A percentile compares a stretch with the other conserved stretches of the same genome.
phyloP scores from a whole-genome alignment of 2,797 vertebrate genomes.

The Australoheros facetus region DNA sequence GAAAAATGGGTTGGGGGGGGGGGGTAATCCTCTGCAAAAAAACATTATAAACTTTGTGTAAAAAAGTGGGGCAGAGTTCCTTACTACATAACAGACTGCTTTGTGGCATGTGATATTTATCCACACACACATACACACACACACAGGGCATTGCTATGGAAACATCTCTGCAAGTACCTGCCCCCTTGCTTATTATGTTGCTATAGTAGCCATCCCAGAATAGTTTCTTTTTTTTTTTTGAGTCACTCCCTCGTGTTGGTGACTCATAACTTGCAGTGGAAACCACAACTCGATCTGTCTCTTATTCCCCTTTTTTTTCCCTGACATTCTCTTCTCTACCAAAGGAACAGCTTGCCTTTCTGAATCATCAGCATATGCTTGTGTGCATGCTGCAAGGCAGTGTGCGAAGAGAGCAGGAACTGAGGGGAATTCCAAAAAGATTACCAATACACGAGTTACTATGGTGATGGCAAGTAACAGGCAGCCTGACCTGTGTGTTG shows the following conservation, averaged over 20 bases:
- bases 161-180: constrained; percentile 76
- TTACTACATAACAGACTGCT: constrained; percentile 56
- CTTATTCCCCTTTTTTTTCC: constrained; percentile 74
- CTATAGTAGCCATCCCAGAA: constrained; percentile 86
- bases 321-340: constrained; percentile 70
- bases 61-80: constrained; percentile 42
- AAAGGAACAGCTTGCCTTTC: constrained; percentile 63
- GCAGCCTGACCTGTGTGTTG: constrained; percentile 56
- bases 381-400: constrained; percentile 6
- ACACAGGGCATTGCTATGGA: constrained; percentile 77
- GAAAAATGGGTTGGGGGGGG: background rate
- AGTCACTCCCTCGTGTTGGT: constrained; percentile 81
- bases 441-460: constrained; percentile 68
- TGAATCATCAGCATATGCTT: constrained; percentile 66
- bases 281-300: constrained; percentile 84
- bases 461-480: constrained; percentile 74
- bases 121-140: constrained; percentile 77
- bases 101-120: constrained; percentile 79
- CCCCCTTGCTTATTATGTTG: constrained; percentile 86
- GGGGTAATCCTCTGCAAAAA: background rate
- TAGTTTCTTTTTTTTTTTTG: constrained; percentile 68
- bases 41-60: constrained; percentile 29
- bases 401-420: constrained; percentile 19
- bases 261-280: constrained; percentile 83
- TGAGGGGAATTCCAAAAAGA: constrained; percentile 77